Conservation (phyloP, 1,140 invertebrate species). For the Oscheius sp. region DNA sequence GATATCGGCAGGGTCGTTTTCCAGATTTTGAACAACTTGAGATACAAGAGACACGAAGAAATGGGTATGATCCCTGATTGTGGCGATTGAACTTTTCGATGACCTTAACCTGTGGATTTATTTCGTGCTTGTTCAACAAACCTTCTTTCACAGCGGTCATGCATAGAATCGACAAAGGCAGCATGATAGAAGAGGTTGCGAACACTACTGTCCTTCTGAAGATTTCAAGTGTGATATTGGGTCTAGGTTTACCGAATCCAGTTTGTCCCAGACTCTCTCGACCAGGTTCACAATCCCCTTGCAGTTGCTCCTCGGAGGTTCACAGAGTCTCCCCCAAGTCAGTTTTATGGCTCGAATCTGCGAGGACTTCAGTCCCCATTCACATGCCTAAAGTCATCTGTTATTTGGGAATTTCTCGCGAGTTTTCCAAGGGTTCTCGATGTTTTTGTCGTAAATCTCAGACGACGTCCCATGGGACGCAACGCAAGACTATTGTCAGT, state of each 20-base stretch:
- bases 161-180: conserved; percentile 56
- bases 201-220: conserved; percentile 51
- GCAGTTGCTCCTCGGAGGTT: conserved; percentile 50
- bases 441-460: neutral
- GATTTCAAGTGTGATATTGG: neutral
- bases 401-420: neutral
- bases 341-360: conserved; percentile 54
- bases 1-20: conserved; percentile 49
- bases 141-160: conserved; percentile 32
- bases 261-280: conserved; percentile 56
- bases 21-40: conserved; percentile 46
- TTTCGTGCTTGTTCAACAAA: neutral
- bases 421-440: neutral
- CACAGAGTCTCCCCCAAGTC: conserved; percentile 51
- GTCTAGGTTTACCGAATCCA: conserved; percentile 42
- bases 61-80: conserved; percentile 54
- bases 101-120: neutral
- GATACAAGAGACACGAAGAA: conserved; percentile 56
- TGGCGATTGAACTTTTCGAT: conserved; percentile 48
- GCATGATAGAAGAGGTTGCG: conserved; percentile 53
- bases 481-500: neutral
- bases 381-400: conserved; percentile 35
- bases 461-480: neutral
- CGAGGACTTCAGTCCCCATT: conserved; percentile 49
- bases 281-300: conserved; percentile 56